A percentile compares a stretch with the other conserved stretches of the same genome.
These are phyloP conservation scores for Rhynchophorus ferrugineus DNA, from an alignment of 1,140 invertebrate genomes.

Conservation along the genomic window DNA sequence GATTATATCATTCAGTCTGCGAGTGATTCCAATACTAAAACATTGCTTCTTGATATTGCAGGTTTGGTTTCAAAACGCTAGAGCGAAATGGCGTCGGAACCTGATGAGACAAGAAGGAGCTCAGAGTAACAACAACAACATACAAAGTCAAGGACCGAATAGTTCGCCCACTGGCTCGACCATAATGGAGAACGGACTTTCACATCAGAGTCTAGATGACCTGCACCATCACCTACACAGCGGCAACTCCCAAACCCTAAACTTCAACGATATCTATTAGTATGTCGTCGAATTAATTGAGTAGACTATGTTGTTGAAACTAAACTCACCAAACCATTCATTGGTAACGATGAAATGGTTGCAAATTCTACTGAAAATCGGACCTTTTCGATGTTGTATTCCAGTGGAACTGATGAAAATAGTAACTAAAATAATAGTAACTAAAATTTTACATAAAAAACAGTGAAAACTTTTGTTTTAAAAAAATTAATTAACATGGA, in stretches of 20 bases:
- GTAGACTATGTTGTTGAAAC: too few species aligned
- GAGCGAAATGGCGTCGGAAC: constrained; percentile 90
- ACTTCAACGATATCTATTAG: constrained; percentile 40
- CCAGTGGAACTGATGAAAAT: too few species aligned
- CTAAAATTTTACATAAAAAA: too few species aligned
- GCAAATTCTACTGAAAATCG: too few species aligned
- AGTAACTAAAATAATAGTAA: too few species aligned
- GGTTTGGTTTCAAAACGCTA: constrained; percentile 98
- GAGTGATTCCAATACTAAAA: background rate
- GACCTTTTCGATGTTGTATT: too few species aligned
- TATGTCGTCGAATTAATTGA: background rate
- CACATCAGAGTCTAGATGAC: constrained; percentile 38
- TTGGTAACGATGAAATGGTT: too few species aligned
- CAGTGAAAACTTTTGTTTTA: too few species aligned
- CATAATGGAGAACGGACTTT: constrained; percentile 31
- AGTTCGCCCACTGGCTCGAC: constrained; percentile 41
- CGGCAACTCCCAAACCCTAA: constrained; percentile 36
- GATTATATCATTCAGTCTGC: constrained; percentile 17
- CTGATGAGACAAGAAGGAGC: constrained; percentile 65
- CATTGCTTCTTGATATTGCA: constrained; percentile 39
- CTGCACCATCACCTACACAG: constrained; percentile 39
- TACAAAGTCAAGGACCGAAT: constrained; percentile 43
- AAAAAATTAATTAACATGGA: too few species aligned
- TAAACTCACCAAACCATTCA: too few species aligned
- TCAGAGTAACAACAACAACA: constrained; percentile 36